These are phyloP conservation scores for Acyrthosiphon pisum DNA, from an alignment of 1,140 invertebrate genomes.

Conservation along the genomic window DNA sequence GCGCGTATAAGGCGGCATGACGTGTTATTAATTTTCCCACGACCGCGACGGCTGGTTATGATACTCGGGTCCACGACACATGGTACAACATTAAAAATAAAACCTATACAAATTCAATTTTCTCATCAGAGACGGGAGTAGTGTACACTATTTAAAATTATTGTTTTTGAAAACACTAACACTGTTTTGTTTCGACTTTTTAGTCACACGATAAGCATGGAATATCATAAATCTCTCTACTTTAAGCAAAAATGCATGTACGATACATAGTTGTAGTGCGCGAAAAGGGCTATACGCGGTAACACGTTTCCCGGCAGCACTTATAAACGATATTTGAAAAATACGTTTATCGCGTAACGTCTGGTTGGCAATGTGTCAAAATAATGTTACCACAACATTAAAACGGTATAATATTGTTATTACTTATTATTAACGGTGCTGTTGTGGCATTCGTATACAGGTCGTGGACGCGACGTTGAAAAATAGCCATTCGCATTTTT, in stretches of 20 bases:
- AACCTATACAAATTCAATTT: background rate
- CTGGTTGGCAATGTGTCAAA: background rate
- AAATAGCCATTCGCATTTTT: background rate
- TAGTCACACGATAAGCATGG: too few species aligned
- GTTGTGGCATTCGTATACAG: background rate
- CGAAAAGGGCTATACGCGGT: too few species aligned
- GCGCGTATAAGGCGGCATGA: background rate
- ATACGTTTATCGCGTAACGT: background rate
- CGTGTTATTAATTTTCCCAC: background rate
- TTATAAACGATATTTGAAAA: background rate
- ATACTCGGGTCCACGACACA: background rate
- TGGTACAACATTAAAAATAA: background rate
- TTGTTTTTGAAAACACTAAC: background rate
- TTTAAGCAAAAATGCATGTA: too few species aligned
- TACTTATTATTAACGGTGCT: background rate
- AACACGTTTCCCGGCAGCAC: too few species aligned
- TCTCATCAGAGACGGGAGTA: background rate
- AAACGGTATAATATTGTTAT: background rate
- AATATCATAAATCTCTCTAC: background rate
- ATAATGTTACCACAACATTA: background rate
- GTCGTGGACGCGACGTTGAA: background rate
- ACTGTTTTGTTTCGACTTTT: background rate
- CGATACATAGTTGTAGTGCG: background rate
- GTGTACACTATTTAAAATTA: background rate
- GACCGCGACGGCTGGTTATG: background rate